A percentile compares a stretch with the other conserved stretches of the same genome.
Conservation (phyloP, 1,140 invertebrate species). For the Metaphire vulgaris region DNA sequence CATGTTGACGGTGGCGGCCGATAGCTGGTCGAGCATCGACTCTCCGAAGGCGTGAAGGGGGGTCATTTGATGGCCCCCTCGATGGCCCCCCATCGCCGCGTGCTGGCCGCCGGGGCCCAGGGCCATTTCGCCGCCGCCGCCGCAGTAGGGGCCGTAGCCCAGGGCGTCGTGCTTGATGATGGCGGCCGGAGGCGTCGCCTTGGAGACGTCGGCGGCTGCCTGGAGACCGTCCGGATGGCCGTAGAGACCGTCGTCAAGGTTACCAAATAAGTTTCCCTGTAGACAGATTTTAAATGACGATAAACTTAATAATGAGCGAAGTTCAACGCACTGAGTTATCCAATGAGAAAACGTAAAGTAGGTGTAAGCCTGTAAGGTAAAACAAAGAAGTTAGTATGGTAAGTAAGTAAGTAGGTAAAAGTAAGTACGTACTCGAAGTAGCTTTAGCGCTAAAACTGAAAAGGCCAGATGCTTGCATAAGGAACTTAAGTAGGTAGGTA, state of each 20-base stretch:
- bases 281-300: too few species aligned
- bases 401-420: too few species aligned
- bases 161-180: conserved; percentile 6
- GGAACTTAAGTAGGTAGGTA: too few species aligned
- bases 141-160: neutral
- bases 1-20: neutral
- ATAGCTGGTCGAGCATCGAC: neutral
- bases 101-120: neutral
- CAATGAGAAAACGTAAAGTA: too few species aligned
- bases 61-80: neutral
- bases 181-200: conserved; percentile 1
- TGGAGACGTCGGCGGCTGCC: neutral
- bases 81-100: neutral
- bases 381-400: too few species aligned
- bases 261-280: conserved; percentile 12
- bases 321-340: too few species aligned
- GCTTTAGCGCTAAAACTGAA: too few species aligned
- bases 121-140: neutral
- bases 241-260: conserved; percentile 16
- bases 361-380: too few species aligned
- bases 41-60: neutral
- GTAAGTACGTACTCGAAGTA: too few species aligned
- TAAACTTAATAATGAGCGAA: too few species aligned
- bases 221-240: conserved; percentile 12
- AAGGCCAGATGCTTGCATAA: too few species aligned